Conservation (phyloP, 2,797 vertebrate species). For the Cottoperca gobio region DNA sequence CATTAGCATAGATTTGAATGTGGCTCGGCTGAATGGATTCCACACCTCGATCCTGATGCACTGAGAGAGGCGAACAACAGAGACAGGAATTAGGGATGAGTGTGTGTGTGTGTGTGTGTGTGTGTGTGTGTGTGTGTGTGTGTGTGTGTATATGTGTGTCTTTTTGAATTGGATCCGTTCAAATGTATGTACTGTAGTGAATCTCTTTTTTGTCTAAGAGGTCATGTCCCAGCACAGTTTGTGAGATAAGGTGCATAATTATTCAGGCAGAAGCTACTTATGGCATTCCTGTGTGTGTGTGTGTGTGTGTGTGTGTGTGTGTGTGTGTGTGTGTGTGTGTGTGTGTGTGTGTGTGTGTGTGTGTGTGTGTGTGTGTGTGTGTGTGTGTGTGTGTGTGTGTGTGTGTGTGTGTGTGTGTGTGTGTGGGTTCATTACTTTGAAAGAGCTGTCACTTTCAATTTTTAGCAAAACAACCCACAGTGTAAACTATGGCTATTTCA, state of each 20-base stretch:
- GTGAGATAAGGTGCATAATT: slow-evolving; percentile 46
- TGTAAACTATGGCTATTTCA: slow-evolving; percentile 14
- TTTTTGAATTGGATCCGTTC: slow-evolving; percentile 21
- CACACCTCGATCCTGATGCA: slow-evolving; percentile 47
- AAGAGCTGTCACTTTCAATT: slow-evolving; percentile 22
- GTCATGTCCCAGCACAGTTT: slow-evolving; percentile 55
- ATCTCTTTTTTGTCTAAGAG: slow-evolving; percentile 63
- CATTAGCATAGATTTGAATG: slow-evolving; percentile 77
- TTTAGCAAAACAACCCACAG: background rate
- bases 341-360: slow-evolving; percentile 30
- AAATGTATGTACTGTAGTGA: slow-evolving; percentile 38
- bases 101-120: slow-evolving; percentile 15
- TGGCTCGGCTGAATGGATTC: slow-evolving; percentile 57
- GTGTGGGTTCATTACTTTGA: slow-evolving; percentile 16
- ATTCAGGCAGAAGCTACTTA: slow-evolving; percentile 50
- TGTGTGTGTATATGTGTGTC: slow-evolving; percentile 8
- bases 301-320: slow-evolving; percentile 31
- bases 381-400: slow-evolving; percentile 30
- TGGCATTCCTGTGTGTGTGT: slow-evolving; percentile 29
- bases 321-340: slow-evolving; percentile 29
- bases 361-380: slow-evolving; percentile 33
- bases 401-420: slow-evolving; percentile 31
- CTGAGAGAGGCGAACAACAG: slow-evolving; percentile 15
- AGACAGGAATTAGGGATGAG: slow-evolving; percentile 40
- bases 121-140: slow-evolving; percentile 6